Conservation (phyloP, 2,888 invertebrate species). For the Toxonevra muliebris region DNA sequence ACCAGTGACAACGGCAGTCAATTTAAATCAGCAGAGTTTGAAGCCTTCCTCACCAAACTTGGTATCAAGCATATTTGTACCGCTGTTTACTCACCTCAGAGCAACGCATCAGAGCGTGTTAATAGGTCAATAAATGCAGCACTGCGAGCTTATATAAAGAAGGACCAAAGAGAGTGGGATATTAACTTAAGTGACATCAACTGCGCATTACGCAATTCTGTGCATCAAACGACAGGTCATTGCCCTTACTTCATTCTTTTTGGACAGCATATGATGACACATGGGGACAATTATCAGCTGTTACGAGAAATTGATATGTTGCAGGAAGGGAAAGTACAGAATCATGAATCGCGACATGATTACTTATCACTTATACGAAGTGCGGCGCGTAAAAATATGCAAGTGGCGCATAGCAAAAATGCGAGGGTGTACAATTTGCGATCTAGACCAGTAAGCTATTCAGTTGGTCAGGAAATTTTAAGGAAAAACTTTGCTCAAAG, state of each 20-base stretch:
- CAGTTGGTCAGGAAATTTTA: slow-evolving; percentile 19
- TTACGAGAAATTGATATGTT: not conserved
- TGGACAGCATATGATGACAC: slow-evolving; percentile 9
- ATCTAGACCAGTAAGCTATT: not conserved
- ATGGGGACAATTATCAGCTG: not conserved
- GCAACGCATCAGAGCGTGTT: slow-evolving; percentile 36
- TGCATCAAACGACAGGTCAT: slow-evolving; percentile 11
- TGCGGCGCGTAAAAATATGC: not conserved
- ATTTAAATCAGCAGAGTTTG: slow-evolving; percentile 26
- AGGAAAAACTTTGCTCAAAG: slow-evolving; percentile 22
- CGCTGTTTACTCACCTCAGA: slow-evolving; percentile 29
- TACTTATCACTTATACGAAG: not conserved
- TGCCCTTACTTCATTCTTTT: slow-evolving; percentile 5
- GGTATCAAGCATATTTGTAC: slow-evolving; percentile 25
- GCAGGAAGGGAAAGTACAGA: not conserved
- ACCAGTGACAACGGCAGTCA: slow-evolving; percentile 33
- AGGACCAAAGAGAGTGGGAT: slow-evolving; percentile 30
- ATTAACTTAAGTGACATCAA: slow-evolving; percentile 24
- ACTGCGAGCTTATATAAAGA: slow-evolving; percentile 34
- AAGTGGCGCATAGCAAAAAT: not conserved
- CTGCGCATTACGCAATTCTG: slow-evolving; percentile 24
- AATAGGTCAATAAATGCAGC: slow-evolving; percentile 46
- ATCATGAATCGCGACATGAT: not conserved
- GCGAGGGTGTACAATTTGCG: slow-evolving; percentile 15
- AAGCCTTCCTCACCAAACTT: slow-evolving; percentile 14